Base-by-base conservation (phyloP, 1,140 invertebrate genomes). In the Thrips palmi region DNA sequence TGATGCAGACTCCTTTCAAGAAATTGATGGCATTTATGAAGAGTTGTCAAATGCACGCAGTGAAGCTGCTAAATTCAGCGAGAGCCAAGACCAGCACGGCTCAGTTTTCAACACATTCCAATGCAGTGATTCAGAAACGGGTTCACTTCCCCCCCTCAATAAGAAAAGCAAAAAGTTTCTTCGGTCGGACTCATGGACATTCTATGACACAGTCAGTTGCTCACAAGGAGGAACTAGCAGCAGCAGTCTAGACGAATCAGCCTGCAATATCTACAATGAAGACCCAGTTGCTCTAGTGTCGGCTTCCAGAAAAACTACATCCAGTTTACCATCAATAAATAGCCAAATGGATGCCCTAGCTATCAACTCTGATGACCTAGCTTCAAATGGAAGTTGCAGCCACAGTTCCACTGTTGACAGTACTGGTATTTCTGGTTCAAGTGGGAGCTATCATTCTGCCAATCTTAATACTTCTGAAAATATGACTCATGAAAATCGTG, bases 151-250 rank as follows among this genome's bases (percentile, higher is more conserved):
- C 2, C 57, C 50, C 0, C 51, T 53, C 12, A 36, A 49, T 1
- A 46, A 50, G 7, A 43, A 44, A 18, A 33, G 31, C 10, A 22
- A 32, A 38, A 45, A 49, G 44, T 41, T 65, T 3, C 58, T 56
- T 4, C 48, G 63, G 25, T 68, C 64, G 1, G 60, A 60, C 27
- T 70, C 66, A 0, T 70, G 65, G 65, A 62, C 55, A 3, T 68
- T 64, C 46, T 68, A 68, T 46, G 65, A 68, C 37, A 30, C 53
- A 0, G 55, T 50, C 0, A 25, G 45, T 6, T 25, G 32, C 0
- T 12, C 14, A 21, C 14, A 8, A 21, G 15, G 18, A 21, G 10
- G 15, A 17, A 20, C 11, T 35, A 14, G 7, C 12, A 12, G 14
- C n/a, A 35, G 20, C 21, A 21, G 4, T 10, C 4, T 35, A 2